Base-by-base conservation (phyloP, 2,888 invertebrate genomes). In the Rhogogaster chlorosoma region DNA sequence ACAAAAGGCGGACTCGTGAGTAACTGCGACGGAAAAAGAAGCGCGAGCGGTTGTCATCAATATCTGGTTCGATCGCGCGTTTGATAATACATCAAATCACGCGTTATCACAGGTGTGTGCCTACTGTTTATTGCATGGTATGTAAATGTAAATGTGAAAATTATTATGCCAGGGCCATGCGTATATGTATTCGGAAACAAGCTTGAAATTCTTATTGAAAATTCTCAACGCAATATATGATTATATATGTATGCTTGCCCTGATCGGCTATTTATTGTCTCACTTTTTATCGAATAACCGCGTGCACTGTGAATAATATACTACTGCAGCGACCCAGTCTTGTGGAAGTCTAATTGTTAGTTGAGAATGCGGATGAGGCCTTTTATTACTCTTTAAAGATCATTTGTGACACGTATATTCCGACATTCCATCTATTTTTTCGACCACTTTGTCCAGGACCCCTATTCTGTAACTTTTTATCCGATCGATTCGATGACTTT, bases 241-340 rank as follows among this genome's bases (percentile, higher is more conserved):
- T 18, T 53, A 7, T n/a, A n/a, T n/a, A n/a, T n/a, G n/a, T n/a
- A n/a, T n/a, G 18, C n/a, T n/a, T 53, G 53, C 53, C 6, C n/a
- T n/a, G 7, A 53, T 53, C 6, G 53, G 7, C n/a, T 6, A 53
- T 53, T 53, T 1, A 53, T 53, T n/a, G 53, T 53, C 7, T 18
- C 6, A n/a, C 7, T 53, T 53, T 53, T 53, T n/a, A 53, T n/a
- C n/a, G n/a, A n/a, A n/a, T 26, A 61, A 61, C 12, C 12, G 26
- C 57, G 57, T 53, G n/a, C n/a, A 53, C n/a, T 53, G n/a, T 53
- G n/a, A 53, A 53, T 53, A 53, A n/a, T n/a, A n/a, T n/a, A n/a
- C n/a, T n/a, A n/a, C 53, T n/a, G 10, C 53, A 53, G 1, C 18
- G 53, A 53, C 53, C n/a, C n/a, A 53, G 53, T n/a, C 53, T 53